phyloP scores from a whole-genome alignment of 2,113 vertebrate species.

The Trinectes maculatus region DNA sequence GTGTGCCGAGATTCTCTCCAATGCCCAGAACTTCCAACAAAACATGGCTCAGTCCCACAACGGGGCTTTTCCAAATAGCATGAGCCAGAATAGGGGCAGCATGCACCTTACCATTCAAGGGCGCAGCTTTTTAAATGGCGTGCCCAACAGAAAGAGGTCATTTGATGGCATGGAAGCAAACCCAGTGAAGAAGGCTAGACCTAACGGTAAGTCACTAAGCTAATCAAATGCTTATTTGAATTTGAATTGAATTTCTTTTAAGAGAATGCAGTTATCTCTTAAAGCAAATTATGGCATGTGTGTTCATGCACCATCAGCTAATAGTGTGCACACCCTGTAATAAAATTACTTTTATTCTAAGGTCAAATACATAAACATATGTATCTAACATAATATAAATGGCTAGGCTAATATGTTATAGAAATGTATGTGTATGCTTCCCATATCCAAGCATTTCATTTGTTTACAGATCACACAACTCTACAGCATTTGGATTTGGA shows the following conservation, averaged over 20 bases:
- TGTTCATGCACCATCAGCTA: neutral
- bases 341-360: too few species aligned
- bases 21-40: constrained; percentile 91
- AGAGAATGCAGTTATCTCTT: neutral
- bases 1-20: constrained; percentile 94
- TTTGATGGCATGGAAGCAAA: constrained; percentile 87
- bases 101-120: constrained; percentile 81
- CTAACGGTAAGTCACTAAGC: constrained; percentile 82
- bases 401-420: too few species aligned
- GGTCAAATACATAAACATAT: too few species aligned
- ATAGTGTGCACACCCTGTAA: too few species aligned
- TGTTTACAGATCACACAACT: too few species aligned
- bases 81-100: constrained; percentile 85
- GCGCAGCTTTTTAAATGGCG: constrained; percentile 82
- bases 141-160: constrained; percentile 91
- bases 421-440: too few species aligned
- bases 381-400: too few species aligned
- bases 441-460: too few species aligned
- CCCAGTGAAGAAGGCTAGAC: constrained; percentile 91
- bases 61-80: constrained; percentile 85
- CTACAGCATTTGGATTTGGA: too few species aligned
- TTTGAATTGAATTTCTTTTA: neutral
- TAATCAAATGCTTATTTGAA: neutral
- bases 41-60: constrained; percentile 77
- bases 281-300: neutral